Evolutionary conservation across 1,140 invertebrate species (phyloP), one percentile per base, ranked within the genome.

Genomic region (Drosophila pseudoananassae): DNA sequence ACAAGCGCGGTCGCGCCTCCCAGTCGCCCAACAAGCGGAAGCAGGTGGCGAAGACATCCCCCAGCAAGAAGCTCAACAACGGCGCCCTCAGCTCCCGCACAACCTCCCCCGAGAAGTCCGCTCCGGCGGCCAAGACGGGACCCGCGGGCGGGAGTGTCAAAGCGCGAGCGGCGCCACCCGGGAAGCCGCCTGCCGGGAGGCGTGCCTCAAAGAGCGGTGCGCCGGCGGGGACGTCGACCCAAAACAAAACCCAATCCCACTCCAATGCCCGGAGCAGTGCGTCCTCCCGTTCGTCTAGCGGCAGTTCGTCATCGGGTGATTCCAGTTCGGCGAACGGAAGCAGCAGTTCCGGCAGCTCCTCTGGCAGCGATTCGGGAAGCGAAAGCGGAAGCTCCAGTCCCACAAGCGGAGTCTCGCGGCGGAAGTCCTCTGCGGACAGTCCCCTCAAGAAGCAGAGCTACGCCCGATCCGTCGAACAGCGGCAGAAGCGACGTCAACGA

Each of bases 401-500:
- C 1, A 29, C 46, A 20, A 70, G 56, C 31, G 43, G 60, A 3
- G 66, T 49, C 25, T 77, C 75, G 9, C 66, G 51, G 23, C 38
- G 64, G 31, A 61, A 77, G 40, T 56, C 60, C 38, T 50, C 61
- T 7, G 40, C 40, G 64, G 57, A 56, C 4, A 65, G 53, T 25
- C 74, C 33, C 20, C 72, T 33, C 25, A 84, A 84, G 10, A 90
- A 90, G 59, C 88, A 90, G 52, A 78, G 63, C 20, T 91, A 91
- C 54, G 52, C 76, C 4, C 79, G 90, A 1, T 78, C 84, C 15
- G 56, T 81, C n/a, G 82, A 91, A 20, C 76, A 89, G 52, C 75
- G 87, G 6, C 80, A 66, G 92, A 93, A 91, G 84, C 91, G 59
- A 76, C 89, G 76, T 76, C 92, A 72, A 93, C 64, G 71, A 4